A percentile compares a stretch with the other conserved stretches of the same genome.
Conservation (phyloP, 2,113 vertebrate genomes). For the Campylorhamphus procurvoides region DNA sequence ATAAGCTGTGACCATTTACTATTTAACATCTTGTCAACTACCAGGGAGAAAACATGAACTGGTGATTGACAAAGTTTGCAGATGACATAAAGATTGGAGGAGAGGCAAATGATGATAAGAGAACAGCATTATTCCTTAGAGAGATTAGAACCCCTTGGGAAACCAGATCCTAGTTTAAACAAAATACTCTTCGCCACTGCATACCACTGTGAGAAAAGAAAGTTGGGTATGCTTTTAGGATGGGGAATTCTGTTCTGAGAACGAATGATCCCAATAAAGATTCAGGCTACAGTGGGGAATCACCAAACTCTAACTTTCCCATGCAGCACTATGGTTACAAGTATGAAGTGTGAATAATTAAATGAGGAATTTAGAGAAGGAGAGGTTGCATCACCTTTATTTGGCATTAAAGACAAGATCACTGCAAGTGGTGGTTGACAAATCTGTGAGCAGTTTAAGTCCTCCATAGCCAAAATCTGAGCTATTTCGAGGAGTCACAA, state of each 20-base stretch:
- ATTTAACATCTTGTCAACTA: constrained; percentile 34
- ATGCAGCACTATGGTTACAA: background rate
- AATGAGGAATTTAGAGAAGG: background rate
- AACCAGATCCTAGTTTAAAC: background rate
- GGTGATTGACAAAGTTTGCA: constrained; percentile 46
- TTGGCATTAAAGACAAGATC: background rate
- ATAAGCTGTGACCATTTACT: constrained; percentile 29
- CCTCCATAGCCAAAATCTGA: background rate
- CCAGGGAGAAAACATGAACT: background rate
- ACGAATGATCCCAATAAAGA: background rate
- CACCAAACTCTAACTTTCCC: background rate
- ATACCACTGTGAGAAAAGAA: background rate
- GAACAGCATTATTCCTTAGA: background rate
- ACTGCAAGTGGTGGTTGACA: background rate
- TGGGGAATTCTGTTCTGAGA: background rate
- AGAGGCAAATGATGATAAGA: constrained; percentile 16
- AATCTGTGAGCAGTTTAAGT: background rate
- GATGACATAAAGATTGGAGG: constrained; percentile 28
- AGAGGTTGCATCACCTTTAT: background rate
- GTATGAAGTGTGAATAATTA: background rate
- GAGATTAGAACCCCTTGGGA: constrained; percentile 23
- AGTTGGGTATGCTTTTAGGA: background rate
- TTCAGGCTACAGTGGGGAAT: background rate
- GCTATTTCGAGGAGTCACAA: background rate
- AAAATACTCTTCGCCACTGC: background rate